These are phyloP conservation scores for Rhopalosiphum maidis DNA, from an alignment of 1,140 invertebrate species.

Conservation along the genomic window DNA sequence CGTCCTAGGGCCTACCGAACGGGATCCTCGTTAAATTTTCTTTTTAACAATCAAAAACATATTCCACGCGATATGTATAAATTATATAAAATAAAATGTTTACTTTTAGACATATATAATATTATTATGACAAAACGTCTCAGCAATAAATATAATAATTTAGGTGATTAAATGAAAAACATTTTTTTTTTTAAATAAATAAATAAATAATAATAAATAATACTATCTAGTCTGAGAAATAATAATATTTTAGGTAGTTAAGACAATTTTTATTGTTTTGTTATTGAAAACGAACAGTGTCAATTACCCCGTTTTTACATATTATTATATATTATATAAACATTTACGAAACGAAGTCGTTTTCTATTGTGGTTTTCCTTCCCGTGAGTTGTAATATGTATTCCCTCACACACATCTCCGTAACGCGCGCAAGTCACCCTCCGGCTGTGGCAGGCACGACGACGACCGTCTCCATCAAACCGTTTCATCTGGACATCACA, in stretches of 20 bases:
- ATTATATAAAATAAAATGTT: slow-evolving; percentile 28
- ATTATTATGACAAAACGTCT: slow-evolving; percentile 24
- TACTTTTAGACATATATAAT: slow-evolving; percentile 25
- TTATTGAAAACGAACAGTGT: slow-evolving; percentile 53
- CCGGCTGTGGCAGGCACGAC: too few species aligned
- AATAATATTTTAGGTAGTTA: slow-evolving; percentile 49
- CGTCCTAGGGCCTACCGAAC: slow-evolving; percentile 20
- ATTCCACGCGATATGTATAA: slow-evolving; percentile 18
- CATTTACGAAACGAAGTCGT: slow-evolving; percentile 19
- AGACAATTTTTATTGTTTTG: slow-evolving; percentile 52
- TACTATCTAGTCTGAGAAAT: slow-evolving; percentile 56
- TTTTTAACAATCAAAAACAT: slow-evolving; percentile 50
- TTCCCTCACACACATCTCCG: too few species aligned
- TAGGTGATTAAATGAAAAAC: slow-evolving; percentile 18
- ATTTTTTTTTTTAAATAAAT: background rate
- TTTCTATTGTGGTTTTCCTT: background rate
- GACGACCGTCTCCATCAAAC: background rate
- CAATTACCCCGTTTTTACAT: slow-evolving; percentile 54
- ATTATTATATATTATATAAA: slow-evolving; percentile 23
- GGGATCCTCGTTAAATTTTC: slow-evolving; percentile 25
- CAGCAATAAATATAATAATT: slow-evolving; percentile 56
- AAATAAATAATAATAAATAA: slow-evolving; percentile 25
- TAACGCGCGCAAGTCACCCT: too few species aligned
- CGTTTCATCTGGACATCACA: too few species aligned
- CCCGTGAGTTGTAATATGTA: background rate